Conservation (phyloP, 2,888 invertebrate genomes). For the Tinea pellionella region DNA sequence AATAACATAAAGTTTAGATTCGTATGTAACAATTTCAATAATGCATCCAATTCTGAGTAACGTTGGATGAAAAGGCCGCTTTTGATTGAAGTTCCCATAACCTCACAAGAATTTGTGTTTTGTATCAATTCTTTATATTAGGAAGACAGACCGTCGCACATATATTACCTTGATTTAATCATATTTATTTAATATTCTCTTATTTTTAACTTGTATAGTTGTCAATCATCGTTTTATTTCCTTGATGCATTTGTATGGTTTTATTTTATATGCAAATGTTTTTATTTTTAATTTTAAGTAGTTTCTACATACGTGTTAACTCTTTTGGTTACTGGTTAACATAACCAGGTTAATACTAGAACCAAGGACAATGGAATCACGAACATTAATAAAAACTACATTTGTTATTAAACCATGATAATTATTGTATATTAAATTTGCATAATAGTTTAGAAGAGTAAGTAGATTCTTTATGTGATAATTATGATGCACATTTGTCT, state of each 20-base stretch:
- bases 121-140: background rate
- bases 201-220: background rate
- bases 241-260: background rate
- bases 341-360: too few species aligned
- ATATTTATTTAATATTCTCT: background rate
- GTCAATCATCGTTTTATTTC: background rate
- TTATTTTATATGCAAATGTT: background rate
- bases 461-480: too few species aligned
- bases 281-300: background rate
- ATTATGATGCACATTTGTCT: too few species aligned
- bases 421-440: background rate
- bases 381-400: background rate
- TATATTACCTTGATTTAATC: slow-evolving; percentile 3
- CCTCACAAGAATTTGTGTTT: slow-evolving; percentile 30
- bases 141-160: background rate
- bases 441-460: background rate
- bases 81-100: slow-evolving; percentile 51
- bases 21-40: slow-evolving; percentile 16
- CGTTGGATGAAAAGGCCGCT: slow-evolving; percentile 31
- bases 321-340: too few species aligned
- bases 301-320: too few species aligned
- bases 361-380: background rate
- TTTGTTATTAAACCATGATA: background rate
- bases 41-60: slow-evolving; percentile 2
- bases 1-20: slow-evolving; percentile 28